Percentiles rank a stretch among this genome's conserved stretches.
These are phyloP conservation scores for Aphelinus certus DNA, from an alignment of 1,140 invertebrate genomes.

Conservation along the genomic window DNA sequence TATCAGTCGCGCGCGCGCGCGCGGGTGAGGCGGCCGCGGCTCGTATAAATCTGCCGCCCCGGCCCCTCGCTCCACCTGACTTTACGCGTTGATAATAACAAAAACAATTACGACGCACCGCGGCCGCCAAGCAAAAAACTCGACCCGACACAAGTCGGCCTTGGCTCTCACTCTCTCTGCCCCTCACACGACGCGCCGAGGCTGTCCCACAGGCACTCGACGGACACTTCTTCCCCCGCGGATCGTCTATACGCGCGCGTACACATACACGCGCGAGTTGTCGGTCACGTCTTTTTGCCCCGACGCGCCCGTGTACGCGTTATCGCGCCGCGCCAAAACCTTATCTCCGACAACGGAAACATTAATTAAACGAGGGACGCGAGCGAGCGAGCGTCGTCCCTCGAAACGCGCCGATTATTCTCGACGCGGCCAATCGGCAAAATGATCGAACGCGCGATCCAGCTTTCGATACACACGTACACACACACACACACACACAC, in stretches of 20 bases:
- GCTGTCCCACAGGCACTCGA: background rate
- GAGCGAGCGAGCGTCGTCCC: conserved; percentile 5
- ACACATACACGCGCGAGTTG: too few relatives aligned
- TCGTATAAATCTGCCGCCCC: conserved; percentile 34
- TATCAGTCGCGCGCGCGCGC: background rate
- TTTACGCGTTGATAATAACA: conserved; percentile 36
- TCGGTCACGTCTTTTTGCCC: background rate
- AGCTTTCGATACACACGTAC: too few relatives aligned
- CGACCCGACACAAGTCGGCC: background rate
- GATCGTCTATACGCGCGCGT: background rate
- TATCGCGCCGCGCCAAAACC: conserved; percentile 34
- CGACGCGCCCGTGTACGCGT: conserved; percentile 31
- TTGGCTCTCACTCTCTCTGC: background rate
- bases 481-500: too few relatives aligned
- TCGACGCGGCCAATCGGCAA: background rate
- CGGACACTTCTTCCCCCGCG: background rate
- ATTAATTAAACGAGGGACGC: conserved; percentile 38
- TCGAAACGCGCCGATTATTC: too few relatives aligned
- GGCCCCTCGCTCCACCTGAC: conserved; percentile 9
- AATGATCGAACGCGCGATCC: conserved; percentile 26
- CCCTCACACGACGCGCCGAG: conserved; percentile 5
- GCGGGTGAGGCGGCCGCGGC: background rate
- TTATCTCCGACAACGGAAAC: conserved; percentile 42
- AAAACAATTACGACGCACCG: conserved; percentile 33
- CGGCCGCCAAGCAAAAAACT: background rate